A percentile compares a stretch with the other conserved stretches of the same genome.
These are phyloP conservation scores for Aproaerema taeniolella DNA, from an alignment of 2,888 invertebrate species.

Conservation along the genomic window DNA sequence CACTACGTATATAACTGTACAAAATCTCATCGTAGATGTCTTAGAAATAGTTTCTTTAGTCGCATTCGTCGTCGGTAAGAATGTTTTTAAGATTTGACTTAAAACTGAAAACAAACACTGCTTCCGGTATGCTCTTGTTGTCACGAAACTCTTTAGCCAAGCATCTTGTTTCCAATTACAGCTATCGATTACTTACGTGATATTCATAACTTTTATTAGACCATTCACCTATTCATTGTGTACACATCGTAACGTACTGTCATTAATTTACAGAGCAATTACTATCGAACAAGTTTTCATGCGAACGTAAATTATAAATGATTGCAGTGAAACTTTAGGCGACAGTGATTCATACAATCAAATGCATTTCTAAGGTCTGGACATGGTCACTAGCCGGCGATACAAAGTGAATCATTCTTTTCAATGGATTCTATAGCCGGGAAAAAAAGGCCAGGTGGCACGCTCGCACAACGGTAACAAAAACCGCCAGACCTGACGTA, in stretches of 20 bases:
- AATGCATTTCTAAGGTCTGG: conserved; percentile 24
- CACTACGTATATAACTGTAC: too few species aligned
- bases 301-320: conserved; percentile 7
- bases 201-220: too few species aligned
- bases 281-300: background rate
- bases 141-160: background rate
- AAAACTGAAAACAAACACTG: background rate
- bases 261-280: conserved; percentile 3
- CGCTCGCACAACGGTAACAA: conserved; percentile 52
- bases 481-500: conserved; percentile 49
- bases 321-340: conserved; percentile 10
- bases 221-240: too few species aligned
- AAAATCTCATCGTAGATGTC: too few species aligned
- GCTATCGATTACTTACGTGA: too few species aligned
- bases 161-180: conserved; percentile 3
- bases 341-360: conserved; percentile 35
- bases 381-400: conserved; percentile 38
- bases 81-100: background rate
- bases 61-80: too few species aligned
- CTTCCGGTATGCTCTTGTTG: conserved; percentile 2
- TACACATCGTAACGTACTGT: too few species aligned
- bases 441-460: conserved; percentile 73
- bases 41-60: too few species aligned
- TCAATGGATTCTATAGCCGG: conserved; percentile 54
- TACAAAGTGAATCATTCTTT: conserved; percentile 58